Base-by-base conservation (phyloP, 2,797 vertebrate species). In the Choloepus didactylus region DNA sequence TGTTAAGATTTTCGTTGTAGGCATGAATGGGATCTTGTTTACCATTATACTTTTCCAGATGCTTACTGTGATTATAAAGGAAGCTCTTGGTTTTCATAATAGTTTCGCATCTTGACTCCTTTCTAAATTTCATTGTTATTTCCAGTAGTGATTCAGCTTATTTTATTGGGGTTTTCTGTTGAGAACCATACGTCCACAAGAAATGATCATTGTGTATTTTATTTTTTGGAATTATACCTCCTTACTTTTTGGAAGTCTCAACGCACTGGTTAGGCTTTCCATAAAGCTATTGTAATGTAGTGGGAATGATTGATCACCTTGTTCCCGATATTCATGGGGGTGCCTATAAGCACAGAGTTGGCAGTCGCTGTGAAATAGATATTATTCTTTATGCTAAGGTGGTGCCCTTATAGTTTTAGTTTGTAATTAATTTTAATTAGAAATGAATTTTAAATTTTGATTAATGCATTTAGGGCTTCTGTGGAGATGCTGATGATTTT, bases 1-100 rank as follows among this genome's bases (percentile, higher is more conserved):
- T 92, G 31, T 87, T 91, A 90, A 84, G 23, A 62, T 82, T 95
- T 96, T 94, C 31, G 56, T 73, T 69, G n/a, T 87, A 82, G 83
- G 75, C 77, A 4, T 95, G 64, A 87, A 11, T 87, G 23, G 60
- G 1, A 60, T 89, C 14, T 92, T 29, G 73, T 81, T 79, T 84
- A 41, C 35, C 7, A 46, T 69, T 83, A 46, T 72, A 41, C 72
- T 94, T 96, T 85, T 38, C 35, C 11, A 90, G 89, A 84, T 84
- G 49, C 18, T 84, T 88, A 64, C 69, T 84, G 31, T 44, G 19
- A 84, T 94, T 92, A 76, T 70, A 92, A 80, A 80, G 29, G 46
- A 76, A 89, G 49, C 29, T 87, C 41, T 94, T 94, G 10, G 6
- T 92, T 96, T 89, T 84, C 72, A 82, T 25, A 31, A 51, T 82